Evolutionary conservation across 1,140 invertebrate genomes (phyloP), one percentile per base, ranked within the genome.

Genomic region (Andricus grossulariae): DNA sequence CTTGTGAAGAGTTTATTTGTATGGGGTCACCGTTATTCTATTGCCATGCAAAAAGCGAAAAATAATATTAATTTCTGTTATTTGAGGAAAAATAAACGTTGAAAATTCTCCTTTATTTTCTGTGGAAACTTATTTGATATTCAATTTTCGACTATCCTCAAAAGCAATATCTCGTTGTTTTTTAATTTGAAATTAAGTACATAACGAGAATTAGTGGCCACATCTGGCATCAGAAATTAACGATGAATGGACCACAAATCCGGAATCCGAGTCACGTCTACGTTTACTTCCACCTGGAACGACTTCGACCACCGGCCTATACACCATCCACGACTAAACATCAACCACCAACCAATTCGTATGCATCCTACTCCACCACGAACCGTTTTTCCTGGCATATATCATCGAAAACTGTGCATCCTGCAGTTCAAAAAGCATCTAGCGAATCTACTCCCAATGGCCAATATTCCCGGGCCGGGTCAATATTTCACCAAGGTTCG

Each of bases 281-380:
- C 60, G 60, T 66, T 66, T 66, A 39, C 60, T 66, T 66, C 60
- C 15, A 66, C 15, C 60, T 66, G 60, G n/a, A 66, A 45, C 60
- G 60, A 66, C 60, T 66, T 66, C 39, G 60, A 66, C 60, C 60
- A 66, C 15, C 39, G 21, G 21, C 15, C 21, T 16, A 32, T 39
- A 66, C 32, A 66, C 13, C 60, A 66, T 66, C 60, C 25, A 66
- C 60, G 25, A 66, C 25, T 66, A 66, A 66, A 66, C 60, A 66
- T 66, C 25, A 66, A 66, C 60, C 60, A 25, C 60, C n/a, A 66
- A 45, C 32, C 60, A 66, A 66, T 66, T 66, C 60, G 32, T 66
- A 66, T 66, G 60, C 60, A 66, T 39, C 60, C 60, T 39, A 39
- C 25, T 16, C 60, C 39, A 66, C 60, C 60, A 45, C 25, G 21